Evolutionary conservation across 1,140 invertebrate species (phyloP), one percentile per base, ranked within the genome.

Genomic region (Drosophila malerkotliana): DNA sequence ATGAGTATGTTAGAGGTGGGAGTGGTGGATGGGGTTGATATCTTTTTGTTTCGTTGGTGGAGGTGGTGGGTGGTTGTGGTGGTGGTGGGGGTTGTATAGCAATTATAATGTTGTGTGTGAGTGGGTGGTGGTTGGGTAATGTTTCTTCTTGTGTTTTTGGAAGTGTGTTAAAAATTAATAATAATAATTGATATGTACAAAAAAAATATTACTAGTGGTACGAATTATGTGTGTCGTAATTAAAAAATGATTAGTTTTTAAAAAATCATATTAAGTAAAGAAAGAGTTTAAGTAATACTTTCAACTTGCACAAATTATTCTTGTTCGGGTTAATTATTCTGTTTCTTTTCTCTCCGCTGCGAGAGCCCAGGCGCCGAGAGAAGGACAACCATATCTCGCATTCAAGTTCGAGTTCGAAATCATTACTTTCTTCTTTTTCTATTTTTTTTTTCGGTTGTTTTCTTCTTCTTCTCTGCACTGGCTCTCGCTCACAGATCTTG

Each of bases 281-380:
- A 71, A 75, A 62, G 49, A 76, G 54, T 58, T 74, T 76, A 59
- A 77, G 72, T 83, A 87, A 72, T 84, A 83, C 79, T 89, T 89
- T 88, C 84, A 88, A 88, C 84, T 88, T 89, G 84, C 84, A 88
- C 84, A 88, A 89, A 87, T 87, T 85, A 83, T 84, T 82, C 62
- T 62, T 69, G 39, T 75, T 77, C 32, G 41, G 63, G 79, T 82
- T 82, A 78, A 78, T 82, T 37, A 32, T 37, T 37, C 34, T 62
- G 61, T 61, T 45, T 72, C 28, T 58, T 71, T 59, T 63, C 41
- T 77, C 63, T 80, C 61, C 53, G 52, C 44, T 10, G 18, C 44
- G 44, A 41, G 55, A 51, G 34, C 61, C 34, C 10, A 58, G 58
- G 58, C 30, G 51, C 57, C 48, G 47, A 47, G 44, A 51, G 68